Percentiles rank a stretch among this genome's conserved stretches.
These are phyloP conservation scores for Drosophila nannoptera DNA, from an alignment of 1,140 invertebrate genomes.

Conservation along the genomic window DNA sequence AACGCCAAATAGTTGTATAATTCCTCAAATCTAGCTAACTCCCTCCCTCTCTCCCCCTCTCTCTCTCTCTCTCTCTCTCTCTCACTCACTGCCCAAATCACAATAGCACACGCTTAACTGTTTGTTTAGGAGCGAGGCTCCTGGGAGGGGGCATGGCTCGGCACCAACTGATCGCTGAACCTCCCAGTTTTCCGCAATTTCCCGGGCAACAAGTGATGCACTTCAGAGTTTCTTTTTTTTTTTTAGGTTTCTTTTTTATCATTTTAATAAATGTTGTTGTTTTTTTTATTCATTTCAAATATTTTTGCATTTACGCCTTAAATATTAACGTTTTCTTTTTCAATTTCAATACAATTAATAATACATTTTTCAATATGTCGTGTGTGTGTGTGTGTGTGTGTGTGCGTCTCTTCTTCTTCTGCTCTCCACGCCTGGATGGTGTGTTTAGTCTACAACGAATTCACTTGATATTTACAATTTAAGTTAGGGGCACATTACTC, in stretches of 20 bases:
- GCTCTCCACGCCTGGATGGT: constrained; percentile 26
- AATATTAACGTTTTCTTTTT: constrained; percentile 45
- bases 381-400: constrained; percentile 26
- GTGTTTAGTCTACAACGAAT: constrained; percentile 57
- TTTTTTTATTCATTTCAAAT: constrained; percentile 54
- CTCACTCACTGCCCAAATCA: background rate
- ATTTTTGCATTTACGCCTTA: constrained; percentile 54
- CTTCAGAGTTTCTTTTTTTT: no score
- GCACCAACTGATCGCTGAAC: no score
- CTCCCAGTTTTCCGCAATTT: no score
- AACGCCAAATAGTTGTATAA: constrained; percentile 73
- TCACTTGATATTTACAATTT: constrained; percentile 67
- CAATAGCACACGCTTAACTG: no score
- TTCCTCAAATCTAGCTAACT: constrained; percentile 25
- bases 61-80: no score
- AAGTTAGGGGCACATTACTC: constrained; percentile 30
- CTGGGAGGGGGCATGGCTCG: no score
- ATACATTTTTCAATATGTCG: constrained; percentile 62
- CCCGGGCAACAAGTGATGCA: no score
- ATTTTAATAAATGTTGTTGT: constrained; percentile 57
- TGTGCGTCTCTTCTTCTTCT: constrained; percentile 9
- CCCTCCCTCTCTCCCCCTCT: background rate
- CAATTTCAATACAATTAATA: constrained; percentile 71
- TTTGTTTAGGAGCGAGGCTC: no score
- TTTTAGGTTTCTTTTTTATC: constrained; percentile 37